Evolutionary conservation across 2,797 vertebrate species (phyloP).

Genomic region (Selene dorsalis): DNA sequence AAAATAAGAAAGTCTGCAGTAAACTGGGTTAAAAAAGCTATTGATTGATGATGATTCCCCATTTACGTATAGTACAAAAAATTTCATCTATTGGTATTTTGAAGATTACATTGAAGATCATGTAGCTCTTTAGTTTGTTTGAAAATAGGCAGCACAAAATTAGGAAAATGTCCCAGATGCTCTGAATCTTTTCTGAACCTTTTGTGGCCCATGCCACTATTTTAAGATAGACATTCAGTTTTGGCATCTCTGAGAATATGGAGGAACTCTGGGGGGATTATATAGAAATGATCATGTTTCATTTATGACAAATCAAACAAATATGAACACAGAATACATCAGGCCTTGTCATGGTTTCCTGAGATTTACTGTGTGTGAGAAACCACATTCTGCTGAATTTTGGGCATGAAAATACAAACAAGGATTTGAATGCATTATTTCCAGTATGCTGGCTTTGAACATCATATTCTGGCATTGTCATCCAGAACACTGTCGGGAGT

Average conservation of each 20-base stretch:
- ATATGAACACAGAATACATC: not conserved
- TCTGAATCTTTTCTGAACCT: not conserved
- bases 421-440: too few species aligned
- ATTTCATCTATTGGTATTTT: too few species aligned
- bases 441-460: not conserved
- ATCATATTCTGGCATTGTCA: conserved; percentile 2
- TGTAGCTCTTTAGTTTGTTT: not conserved
- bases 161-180: not conserved
- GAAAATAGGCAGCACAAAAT: not conserved
- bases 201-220: not conserved
- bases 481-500: not conserved
- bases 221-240: not conserved
- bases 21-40: accelerated
- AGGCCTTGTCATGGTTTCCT: not conserved
- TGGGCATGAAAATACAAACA: conserved; percentile 25
- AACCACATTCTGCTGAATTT: not conserved
- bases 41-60: too few species aligned
- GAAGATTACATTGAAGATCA: not conserved
- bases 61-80: too few species aligned
- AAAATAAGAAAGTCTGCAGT: not conserved
- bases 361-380: not conserved
- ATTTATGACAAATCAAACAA: not conserved
- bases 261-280: not conserved
- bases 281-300: not conserved
- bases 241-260: not conserved